Evolutionary conservation across 2,888 invertebrate species (phyloP).

Genomic region (Calephelis perditalis): DNA sequence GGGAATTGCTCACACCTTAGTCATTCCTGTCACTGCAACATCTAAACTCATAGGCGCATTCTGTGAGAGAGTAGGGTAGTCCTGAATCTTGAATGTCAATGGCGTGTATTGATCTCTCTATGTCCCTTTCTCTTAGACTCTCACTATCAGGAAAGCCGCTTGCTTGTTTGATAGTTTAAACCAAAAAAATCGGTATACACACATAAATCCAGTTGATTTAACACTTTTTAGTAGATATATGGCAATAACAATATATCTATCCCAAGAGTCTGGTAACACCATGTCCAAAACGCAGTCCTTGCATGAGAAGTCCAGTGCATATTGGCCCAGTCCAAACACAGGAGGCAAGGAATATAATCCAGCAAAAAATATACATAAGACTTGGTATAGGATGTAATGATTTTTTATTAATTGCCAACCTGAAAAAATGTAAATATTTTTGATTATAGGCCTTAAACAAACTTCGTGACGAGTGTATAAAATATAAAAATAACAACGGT

Average conservation of each 20-base stretch:
- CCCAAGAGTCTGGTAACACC: slow-evolving; percentile 46
- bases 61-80: no score
- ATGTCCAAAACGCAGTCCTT: slow-evolving; percentile 58
- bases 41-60: no score
- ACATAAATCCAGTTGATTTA: slow-evolving; percentile 61
- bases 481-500: no score
- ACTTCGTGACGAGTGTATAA: no score
- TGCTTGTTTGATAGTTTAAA: no score
- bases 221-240: slow-evolving; percentile 55
- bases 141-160: no score
- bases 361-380: slow-evolving; percentile 51
- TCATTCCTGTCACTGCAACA: no score
- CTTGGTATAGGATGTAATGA: slow-evolving; percentile 50
- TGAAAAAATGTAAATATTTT: slow-evolving; percentile 35
- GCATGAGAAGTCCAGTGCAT: slow-evolving; percentile 59
- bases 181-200: slow-evolving; percentile 31
- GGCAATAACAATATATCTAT: slow-evolving; percentile 43
- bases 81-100: no score
- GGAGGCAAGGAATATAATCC: slow-evolving; percentile 54
- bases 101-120: no score
- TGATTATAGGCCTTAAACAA: no score
- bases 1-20: no score
- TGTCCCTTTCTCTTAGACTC: no score
- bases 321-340: slow-evolving; percentile 54
- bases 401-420: slow-evolving; percentile 51